Conservation (phyloP, 2,113 vertebrate genomes). For the Paralichthys olivaceus region DNA sequence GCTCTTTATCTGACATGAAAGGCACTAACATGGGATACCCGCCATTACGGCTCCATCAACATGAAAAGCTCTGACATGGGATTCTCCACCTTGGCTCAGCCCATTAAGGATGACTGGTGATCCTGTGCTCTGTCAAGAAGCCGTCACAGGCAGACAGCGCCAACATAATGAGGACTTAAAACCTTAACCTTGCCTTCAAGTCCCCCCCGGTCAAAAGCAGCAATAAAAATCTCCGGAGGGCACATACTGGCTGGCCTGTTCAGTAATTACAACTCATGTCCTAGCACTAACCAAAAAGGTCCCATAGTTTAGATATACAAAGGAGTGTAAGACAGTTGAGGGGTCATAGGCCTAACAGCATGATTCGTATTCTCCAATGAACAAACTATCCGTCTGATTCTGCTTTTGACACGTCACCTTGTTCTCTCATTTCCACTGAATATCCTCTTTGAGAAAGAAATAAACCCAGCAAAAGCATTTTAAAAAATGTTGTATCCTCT, state of each 20-base stretch:
- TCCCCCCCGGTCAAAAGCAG: constrained; percentile 73
- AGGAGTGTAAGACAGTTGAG: constrained; percentile 59
- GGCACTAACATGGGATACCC: constrained; percentile 79
- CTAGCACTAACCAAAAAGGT: constrained; percentile 68
- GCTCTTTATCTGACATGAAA: constrained; percentile 85
- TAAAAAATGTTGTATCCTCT: background rate
- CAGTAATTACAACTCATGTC: constrained; percentile 72
- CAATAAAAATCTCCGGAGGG: constrained; percentile 76
- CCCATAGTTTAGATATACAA: constrained; percentile 73
- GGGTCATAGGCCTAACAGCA: constrained; percentile 51
- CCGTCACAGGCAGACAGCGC: constrained; percentile 71
- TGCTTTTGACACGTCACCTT: constrained; percentile 20
- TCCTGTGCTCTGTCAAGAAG: constrained; percentile 82
- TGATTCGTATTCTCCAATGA: constrained; percentile 33
- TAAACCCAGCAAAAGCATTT: background rate
- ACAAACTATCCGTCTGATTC: constrained; percentile 31
- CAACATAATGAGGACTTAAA: constrained; percentile 82
- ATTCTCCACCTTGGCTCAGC: constrained; percentile 72
- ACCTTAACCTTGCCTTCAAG: constrained; percentile 80
- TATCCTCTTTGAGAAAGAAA: background rate
- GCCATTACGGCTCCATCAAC: constrained; percentile 84
- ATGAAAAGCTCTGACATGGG: constrained; percentile 80
- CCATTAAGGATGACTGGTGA: constrained; percentile 79
- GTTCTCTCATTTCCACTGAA: background rate
- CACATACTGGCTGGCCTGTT: constrained; percentile 66